A percentile compares a stretch with the other conserved stretches of the same genome.
Evolutionary conservation across 2,888 invertebrate species (phyloP).

Genomic region (Autographa pulchrina): DNA sequence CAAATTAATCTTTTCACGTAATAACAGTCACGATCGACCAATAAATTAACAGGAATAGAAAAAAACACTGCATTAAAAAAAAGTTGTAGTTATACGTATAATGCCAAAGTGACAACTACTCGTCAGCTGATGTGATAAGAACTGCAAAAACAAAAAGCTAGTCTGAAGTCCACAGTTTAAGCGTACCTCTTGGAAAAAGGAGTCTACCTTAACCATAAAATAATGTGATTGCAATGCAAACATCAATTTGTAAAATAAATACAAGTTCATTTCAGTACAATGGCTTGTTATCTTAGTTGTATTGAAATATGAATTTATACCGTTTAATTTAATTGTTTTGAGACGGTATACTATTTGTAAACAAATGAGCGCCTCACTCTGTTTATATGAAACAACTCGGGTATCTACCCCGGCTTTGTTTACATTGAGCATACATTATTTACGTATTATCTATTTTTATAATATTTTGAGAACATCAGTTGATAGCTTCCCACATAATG

Average conservation of each 20-base stretch:
- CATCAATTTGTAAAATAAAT: slow-evolving; percentile 60
- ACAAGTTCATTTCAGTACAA: slow-evolving; percentile 29
- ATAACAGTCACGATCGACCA: no score
- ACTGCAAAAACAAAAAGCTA: no score
- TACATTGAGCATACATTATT: slow-evolving; percentile 11
- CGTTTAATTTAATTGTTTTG: slow-evolving; percentile 56
- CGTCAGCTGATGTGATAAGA: no score
- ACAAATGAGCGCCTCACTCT: slow-evolving; percentile 40
- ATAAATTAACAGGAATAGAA: no score
- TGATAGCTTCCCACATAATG: slow-evolving; percentile 17
- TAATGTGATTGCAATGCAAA: neutral
- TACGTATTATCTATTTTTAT: slow-evolving; percentile 24
- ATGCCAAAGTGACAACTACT: no score
- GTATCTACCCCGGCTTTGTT: slow-evolving; percentile 13
- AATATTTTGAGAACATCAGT: slow-evolving; percentile 15
- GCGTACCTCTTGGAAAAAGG: no score
- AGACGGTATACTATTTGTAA: slow-evolving; percentile 33
- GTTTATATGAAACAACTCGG: slow-evolving; percentile 31
- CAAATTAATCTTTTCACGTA: no score
- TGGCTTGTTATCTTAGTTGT: slow-evolving; percentile 60
- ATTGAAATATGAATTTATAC: slow-evolving; percentile 60
- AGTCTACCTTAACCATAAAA: no score
- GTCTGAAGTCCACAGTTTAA: no score
- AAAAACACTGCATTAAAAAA: no score
- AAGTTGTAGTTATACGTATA: no score